Conservation (phyloP, 2,113 vertebrate species). For the Lampris megalopsis region DNA sequence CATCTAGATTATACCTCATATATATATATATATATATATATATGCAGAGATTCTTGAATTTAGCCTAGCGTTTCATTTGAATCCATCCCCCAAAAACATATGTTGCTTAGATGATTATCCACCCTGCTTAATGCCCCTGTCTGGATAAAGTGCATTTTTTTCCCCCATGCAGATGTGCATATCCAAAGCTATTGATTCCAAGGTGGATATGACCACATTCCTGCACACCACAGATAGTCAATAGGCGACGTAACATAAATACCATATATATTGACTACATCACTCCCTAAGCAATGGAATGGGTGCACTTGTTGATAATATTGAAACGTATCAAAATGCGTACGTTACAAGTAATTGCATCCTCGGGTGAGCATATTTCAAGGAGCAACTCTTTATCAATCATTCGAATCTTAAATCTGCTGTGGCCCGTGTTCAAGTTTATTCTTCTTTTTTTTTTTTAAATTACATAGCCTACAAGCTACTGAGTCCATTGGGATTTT, state of each 20-base stretch:
- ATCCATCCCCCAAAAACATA: constrained; percentile 34
- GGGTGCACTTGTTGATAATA: background rate
- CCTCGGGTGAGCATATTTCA: constrained; percentile 9
- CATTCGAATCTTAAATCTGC: constrained; percentile 12
- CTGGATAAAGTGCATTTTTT: constrained; percentile 11
- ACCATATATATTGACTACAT: constrained; percentile 14
- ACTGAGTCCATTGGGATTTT: constrained; percentile 61
- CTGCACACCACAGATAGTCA: constrained; percentile 17
- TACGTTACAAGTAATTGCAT: background rate
- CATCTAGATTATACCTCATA: constrained; percentile 54
- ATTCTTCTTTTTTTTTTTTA: background rate
- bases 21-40: background rate
- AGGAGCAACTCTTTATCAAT: constrained; percentile 13
- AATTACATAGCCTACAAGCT: constrained; percentile 36
- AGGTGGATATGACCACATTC: background rate
- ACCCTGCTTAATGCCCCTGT: constrained; percentile 1
- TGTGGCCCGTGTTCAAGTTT: constrained; percentile 34
- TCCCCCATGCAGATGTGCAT: constrained; percentile 1
- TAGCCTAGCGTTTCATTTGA: constrained; percentile 37
- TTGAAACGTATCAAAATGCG: constrained; percentile 19
- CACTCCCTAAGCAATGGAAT: background rate
- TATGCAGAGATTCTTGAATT: constrained; percentile 47
- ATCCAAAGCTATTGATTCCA: constrained; percentile 6
- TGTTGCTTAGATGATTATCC: constrained; percentile 37
- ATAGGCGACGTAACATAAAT: constrained; percentile 28